Evolutionary conservation across 2,888 invertebrate genomes (phyloP).

Genomic region (Mongoloraphidia duomilia): DNA sequence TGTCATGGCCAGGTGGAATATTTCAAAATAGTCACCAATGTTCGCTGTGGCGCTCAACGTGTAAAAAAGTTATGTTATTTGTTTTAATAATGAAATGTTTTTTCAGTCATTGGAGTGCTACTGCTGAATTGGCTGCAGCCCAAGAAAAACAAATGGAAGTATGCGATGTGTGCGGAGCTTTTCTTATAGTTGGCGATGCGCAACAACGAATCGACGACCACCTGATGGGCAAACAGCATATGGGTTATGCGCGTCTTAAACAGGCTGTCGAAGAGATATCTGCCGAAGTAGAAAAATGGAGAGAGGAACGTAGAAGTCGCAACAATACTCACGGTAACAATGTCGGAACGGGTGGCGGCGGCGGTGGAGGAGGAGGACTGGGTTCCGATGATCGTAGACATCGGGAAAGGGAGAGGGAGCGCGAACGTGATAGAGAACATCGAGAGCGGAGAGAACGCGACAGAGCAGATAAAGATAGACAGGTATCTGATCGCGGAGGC

Average conservation of each 20-base stretch:
- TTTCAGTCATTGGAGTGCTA: conserved; percentile 52
- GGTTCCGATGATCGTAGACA: conserved; percentile 26
- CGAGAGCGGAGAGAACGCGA: conserved; percentile 23
- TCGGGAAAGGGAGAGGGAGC: conserved; percentile 28
- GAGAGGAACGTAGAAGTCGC: conserved; percentile 29
- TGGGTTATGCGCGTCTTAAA: conserved; percentile 64
- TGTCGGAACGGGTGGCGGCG: conserved; percentile 13
- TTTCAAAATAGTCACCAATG: too few species aligned
- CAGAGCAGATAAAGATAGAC: conserved; percentile 14
- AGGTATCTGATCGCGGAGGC: conserved; percentile 7
- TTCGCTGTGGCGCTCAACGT: too few species aligned
- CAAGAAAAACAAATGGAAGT: conserved; percentile 99
- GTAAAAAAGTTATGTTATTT: not conserved
- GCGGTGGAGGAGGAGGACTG: conserved; percentile 17
- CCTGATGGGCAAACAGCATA: conserved; percentile 95
- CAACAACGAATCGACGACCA: conserved; percentile 97
- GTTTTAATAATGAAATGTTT: conserved; percentile 10
- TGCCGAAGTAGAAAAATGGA: conserved; percentile 42
- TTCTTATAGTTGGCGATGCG: conserved; percentile 97
- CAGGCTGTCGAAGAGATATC: conserved; percentile 54
- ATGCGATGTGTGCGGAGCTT: conserved; percentile 95
- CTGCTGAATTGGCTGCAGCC: conserved; percentile 70
- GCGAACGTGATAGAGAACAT: conserved; percentile 27
- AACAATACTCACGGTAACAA: not conserved
- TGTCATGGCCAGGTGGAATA: too few species aligned